Conservation (phyloP, 1,140 invertebrate species). For the Brachionus paranguensis region DNA sequence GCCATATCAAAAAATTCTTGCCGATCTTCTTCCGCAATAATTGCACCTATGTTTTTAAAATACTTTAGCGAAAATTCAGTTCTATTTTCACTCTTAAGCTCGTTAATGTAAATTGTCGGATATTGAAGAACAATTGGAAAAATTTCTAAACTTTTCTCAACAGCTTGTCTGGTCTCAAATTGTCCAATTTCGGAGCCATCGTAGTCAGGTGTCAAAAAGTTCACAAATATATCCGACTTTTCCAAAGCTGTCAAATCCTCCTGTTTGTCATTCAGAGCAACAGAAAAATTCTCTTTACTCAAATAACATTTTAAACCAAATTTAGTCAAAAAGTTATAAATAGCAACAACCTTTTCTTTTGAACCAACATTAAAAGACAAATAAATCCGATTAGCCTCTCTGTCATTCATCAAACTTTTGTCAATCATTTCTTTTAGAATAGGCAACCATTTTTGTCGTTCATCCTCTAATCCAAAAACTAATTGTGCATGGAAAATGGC, state of each 20-base stretch:
- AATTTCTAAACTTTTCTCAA: background rate
- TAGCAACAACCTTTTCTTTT: background rate
- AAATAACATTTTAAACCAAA: background rate
- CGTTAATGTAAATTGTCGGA: background rate
- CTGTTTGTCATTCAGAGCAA: background rate
- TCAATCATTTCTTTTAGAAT: background rate
- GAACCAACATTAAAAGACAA: background rate
- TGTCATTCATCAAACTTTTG: background rate
- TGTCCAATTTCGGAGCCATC: background rate
- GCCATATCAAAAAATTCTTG: background rate
- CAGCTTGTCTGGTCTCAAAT: background rate
- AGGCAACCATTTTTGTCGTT: background rate
- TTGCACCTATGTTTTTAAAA: background rate
- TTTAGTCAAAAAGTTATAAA: background rate
- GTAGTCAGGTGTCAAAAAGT: background rate
- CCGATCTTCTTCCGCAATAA: background rate
- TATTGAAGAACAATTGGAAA: background rate
- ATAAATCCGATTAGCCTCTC: background rate
- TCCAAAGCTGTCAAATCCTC: background rate
- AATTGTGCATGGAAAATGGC: background rate
- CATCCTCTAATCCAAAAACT: background rate
- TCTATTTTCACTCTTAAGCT: background rate
- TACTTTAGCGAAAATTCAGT: background rate
- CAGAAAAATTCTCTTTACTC: background rate
- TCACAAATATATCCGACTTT: background rate